Evolutionary conservation across 1,140 invertebrate genomes (phyloP).

Genomic region (Amyelois transitella): DNA sequence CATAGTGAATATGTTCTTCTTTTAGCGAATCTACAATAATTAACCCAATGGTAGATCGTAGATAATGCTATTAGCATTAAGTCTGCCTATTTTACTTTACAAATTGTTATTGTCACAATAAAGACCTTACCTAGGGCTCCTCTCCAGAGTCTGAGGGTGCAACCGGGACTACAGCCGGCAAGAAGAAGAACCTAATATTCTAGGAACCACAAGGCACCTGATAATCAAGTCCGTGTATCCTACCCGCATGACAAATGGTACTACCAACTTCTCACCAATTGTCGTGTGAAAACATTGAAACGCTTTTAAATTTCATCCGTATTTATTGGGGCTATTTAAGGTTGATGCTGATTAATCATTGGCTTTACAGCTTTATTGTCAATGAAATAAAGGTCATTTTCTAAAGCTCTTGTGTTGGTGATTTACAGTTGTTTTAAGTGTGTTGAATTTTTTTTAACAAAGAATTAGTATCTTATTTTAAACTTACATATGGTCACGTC

Average conservation of each 20-base stretch:
- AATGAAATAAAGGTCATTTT: background rate
- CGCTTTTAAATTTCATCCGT: slow-evolving; percentile 19
- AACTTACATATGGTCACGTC: no score
- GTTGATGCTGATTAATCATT: slow-evolving; percentile 5
- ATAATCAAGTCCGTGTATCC: background rate
- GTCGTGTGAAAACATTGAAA: slow-evolving; percentile 16
- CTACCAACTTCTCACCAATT: slow-evolving; percentile 5
- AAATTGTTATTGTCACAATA: no score
- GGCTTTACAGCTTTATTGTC: background rate
- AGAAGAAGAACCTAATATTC: no score
- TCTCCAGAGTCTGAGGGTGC: no score
- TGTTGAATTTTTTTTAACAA: background rate
- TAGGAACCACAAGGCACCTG: background rate
- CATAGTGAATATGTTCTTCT: background rate
- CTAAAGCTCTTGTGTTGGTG: background rate
- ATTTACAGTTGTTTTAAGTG: background rate
- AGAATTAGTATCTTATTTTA: no score
- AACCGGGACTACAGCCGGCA: no score
- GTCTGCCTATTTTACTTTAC: no score
- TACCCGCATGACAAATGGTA: no score
- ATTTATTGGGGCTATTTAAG: slow-evolving; percentile 24
- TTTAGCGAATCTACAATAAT: no score
- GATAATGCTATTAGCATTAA: no score
- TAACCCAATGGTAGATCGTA: no score
- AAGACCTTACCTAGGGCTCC: no score